Percentiles rank a stretch among this genome's conserved stretches.
Conservation (phyloP, 2,113 vertebrate genomes). For the Dissostichus mawsoni region DNA sequence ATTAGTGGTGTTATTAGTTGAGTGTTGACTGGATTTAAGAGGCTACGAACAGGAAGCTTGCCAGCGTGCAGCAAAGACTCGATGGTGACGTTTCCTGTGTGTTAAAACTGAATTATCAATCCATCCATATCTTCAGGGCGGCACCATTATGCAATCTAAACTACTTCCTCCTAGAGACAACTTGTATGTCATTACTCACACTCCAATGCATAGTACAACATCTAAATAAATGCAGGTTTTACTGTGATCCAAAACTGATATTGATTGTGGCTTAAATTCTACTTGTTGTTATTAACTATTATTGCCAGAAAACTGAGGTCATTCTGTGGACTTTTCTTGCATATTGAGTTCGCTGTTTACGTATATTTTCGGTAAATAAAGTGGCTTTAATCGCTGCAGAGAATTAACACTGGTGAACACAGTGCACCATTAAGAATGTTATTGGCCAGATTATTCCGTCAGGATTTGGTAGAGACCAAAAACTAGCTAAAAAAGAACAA, state of each 20-base stretch:
- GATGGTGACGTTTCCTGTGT: not conserved
- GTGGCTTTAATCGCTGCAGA: no score
- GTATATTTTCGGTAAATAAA: no score
- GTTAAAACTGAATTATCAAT: conserved; percentile 2
- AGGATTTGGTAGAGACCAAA: no score
- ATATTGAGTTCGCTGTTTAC: no score
- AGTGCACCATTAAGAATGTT: no score
- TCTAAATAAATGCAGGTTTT: not conserved
- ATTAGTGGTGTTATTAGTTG: conserved; percentile 45
- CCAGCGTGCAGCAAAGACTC: not conserved
- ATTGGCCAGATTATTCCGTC: no score
- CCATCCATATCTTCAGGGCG: not conserved
- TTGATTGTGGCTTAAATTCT: not conserved
- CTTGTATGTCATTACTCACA: not conserved
- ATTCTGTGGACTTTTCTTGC: no score
- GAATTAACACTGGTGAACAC: no score
- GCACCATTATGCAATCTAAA: not conserved
- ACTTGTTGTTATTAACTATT: not conserved
- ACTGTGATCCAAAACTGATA: not conserved
- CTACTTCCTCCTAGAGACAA: not conserved
- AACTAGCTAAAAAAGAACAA: not conserved
- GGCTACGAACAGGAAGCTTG: conserved; percentile 29
- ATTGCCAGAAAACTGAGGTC: no score
- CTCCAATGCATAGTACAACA: not conserved
- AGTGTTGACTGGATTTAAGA: conserved; percentile 41